phyloP scores from a whole-genome alignment of 2,888 invertebrate genomes.

The Drosophila emarginata region DNA sequence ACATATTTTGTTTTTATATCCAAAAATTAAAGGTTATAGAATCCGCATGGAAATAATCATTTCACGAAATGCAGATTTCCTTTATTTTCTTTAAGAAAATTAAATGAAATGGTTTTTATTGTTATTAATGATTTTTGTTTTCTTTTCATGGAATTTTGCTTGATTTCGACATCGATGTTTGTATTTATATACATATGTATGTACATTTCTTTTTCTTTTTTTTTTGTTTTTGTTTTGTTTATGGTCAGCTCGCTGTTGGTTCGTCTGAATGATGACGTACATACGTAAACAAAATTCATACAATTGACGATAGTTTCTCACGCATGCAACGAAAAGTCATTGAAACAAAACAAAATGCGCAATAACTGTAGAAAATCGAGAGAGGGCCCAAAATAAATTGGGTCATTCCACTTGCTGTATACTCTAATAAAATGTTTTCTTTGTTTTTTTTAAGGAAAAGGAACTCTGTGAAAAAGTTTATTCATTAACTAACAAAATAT shows the following conservation, averaged over 20 bases:
- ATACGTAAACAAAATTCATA: constrained; percentile 23
- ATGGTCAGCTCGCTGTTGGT: not conserved
- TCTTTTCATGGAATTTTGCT: not conserved
- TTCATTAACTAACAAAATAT: no score
- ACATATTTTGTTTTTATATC: no score
- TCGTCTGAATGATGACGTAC: not conserved
- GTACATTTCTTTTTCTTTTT: not conserved
- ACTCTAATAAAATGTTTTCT: no score
- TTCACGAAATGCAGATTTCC: not conserved
- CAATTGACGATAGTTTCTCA: constrained; percentile 48
- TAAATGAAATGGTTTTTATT: not conserved
- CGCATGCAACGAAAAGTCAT: constrained; percentile 37
- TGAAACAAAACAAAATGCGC: constrained; percentile 31
- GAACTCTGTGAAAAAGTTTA: no score
- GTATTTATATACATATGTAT: not conserved
- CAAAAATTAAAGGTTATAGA: no score
- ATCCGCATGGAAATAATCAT: not conserved
- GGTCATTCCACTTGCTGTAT: no score
- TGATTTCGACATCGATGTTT: not conserved
- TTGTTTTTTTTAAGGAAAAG: no score
- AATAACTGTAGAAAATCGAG: constrained; percentile 49
- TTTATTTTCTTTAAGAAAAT: not conserved
- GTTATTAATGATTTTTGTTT: not conserved
- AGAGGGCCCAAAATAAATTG: not conserved
- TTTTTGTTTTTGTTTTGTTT: not conserved